Conservation (phyloP, 2,113 vertebrate genomes). For the Myotis brandtii region DNA sequence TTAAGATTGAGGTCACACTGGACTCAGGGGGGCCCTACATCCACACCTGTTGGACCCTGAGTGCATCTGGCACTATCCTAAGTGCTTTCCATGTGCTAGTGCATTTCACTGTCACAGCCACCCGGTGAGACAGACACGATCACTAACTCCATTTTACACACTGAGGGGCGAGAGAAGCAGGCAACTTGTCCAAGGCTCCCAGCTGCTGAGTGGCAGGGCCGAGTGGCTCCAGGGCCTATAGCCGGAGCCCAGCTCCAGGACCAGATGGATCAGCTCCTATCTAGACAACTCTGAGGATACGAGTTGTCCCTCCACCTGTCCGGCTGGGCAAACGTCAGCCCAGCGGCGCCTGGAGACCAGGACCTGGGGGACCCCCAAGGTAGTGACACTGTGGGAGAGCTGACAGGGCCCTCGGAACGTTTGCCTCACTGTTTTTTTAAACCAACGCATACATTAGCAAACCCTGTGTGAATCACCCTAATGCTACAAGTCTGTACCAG, state of each 20-base stretch:
- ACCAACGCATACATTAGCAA: neutral
- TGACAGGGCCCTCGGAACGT: neutral
- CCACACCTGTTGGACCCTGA: too few species aligned
- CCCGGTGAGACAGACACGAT: fast-evolving
- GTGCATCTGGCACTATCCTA: too few species aligned
- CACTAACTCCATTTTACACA: fast-evolving
- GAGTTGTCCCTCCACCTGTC: neutral
- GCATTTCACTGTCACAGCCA: neutral
- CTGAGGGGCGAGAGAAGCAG: neutral
- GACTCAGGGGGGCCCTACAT: too few species aligned
- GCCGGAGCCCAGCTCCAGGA: neutral
- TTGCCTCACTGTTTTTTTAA: neutral
- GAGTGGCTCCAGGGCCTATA: too few species aligned
- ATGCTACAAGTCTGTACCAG: too few species aligned
- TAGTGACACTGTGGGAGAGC: fast-evolving
- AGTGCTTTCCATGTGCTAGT: too few species aligned
- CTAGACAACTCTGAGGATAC: neutral
- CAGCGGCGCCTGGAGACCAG: neutral
- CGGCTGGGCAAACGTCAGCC: neutral
- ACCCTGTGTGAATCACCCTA: neutral
- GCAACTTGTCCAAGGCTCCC: neutral
- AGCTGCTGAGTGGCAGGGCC: neutral
- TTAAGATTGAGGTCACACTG: neutral
- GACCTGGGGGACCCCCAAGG: neutral
- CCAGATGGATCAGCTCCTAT: neutral